phyloP scores from a whole-genome alignment of 2,797 vertebrate species.

The Propithecus deckenii region DNA sequence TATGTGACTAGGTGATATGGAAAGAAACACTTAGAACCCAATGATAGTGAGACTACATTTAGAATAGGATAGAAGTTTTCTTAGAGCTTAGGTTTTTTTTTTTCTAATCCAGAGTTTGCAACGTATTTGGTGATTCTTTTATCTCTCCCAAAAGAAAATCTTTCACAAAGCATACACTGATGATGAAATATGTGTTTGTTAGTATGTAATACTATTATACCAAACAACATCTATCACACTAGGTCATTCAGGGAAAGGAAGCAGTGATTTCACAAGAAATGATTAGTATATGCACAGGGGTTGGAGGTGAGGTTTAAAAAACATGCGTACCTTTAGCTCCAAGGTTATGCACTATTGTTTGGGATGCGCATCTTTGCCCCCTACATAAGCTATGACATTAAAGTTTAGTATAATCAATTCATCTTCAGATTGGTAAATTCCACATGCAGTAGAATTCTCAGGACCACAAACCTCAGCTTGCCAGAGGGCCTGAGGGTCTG shows the following conservation, averaged over 20 bases:
- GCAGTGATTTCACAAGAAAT: neutral
- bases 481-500: neutral
- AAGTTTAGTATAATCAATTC: neutral
- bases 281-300: neutral
- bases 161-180: neutral
- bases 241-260: neutral
- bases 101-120: neutral
- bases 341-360: neutral
- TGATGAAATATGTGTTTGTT: neutral
- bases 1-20: neutral
- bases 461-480: neutral
- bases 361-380: neutral
- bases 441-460: neutral
- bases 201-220: neutral
- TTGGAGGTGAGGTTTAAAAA: neutral
- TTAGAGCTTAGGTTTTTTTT: neutral
- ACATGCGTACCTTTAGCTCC: rapidly evolving
- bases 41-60: neutral
- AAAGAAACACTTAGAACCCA: neutral
- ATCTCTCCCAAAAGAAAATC: neutral
- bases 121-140: neutral
- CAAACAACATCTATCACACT: neutral
- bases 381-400: neutral
- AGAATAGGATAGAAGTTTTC: neutral
- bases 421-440: neutral